Evolutionary conservation across 2,888 invertebrate species (phyloP).

Genomic region (Cryptocheilus praepositus): DNA sequence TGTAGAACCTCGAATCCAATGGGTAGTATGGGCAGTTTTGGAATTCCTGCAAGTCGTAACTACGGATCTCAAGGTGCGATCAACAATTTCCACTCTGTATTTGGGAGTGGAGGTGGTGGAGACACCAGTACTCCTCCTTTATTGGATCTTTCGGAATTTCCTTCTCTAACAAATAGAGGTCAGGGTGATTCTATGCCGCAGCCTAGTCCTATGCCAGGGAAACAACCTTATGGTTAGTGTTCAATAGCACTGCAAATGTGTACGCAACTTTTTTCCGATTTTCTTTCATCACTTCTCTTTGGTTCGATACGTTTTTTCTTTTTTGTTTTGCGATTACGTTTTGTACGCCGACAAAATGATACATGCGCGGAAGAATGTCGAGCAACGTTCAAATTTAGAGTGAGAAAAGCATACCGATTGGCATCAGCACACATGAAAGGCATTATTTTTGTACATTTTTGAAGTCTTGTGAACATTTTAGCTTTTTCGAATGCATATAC

Average conservation of each 20-base stretch:
- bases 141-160: conserved; percentile 94
- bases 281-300: too few species aligned
- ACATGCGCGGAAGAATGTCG: too few species aligned
- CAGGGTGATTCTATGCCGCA: conserved; percentile 87
- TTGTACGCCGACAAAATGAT: too few species aligned
- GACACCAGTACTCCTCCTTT: conserved; percentile 89
- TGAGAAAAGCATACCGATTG: too few species aligned
- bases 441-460: conserved; percentile 12
- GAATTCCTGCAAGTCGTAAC: conserved; percentile 78
- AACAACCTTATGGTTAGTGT: conserved; percentile 92
- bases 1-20: conserved; percentile 78
- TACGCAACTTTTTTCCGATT: too few species aligned
- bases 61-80: conserved; percentile 76
- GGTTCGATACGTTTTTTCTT: too few species aligned
- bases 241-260: background rate
- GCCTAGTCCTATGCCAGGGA: conserved; percentile 90
- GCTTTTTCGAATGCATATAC: too few species aligned
- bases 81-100: conserved; percentile 86
- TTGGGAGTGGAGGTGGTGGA: conserved; percentile 81
- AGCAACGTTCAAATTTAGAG: too few species aligned
- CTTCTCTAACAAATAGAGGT: conserved; percentile 91
- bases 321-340: too few species aligned
- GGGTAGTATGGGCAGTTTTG: conserved; percentile 81
- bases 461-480: conserved; percentile 2
- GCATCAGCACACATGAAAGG: background rate